Evolutionary conservation across 1,140 invertebrate species (phyloP), one percentile per base, ranked within the genome.

Genomic region (Ephestia elutella): DNA sequence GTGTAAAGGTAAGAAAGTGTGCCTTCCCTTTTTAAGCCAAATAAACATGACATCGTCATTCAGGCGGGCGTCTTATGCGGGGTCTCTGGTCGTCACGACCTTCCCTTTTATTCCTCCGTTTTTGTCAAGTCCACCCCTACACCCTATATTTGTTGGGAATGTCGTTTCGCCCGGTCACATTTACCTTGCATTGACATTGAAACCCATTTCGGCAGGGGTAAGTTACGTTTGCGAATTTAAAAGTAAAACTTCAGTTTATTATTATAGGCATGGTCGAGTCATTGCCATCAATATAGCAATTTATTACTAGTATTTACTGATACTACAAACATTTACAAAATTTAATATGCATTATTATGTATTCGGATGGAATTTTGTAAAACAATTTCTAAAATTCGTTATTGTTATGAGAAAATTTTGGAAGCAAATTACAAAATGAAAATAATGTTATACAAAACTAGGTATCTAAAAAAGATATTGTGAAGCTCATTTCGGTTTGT

Each of bases 21-120:
- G 59, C 62, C 68, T 70, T 44, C 67, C 68, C 71, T 77, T 80
- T 77, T 73, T 76, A 77, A 82, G 65, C 72, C 71, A 84, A 84
- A 85, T 85, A 84, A 82, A 85, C 80, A 82, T 77, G 81, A 82
- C 78, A 77, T 77, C 74, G 73, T 80, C 80, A 80, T 87, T 85
- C 73, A 83, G 66, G 61, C 66, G 59, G 62, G 67, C 64, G 66
- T 70, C 70, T 69, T 71, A 64, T 57, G 56, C 60, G 62, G 61
- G 63, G 68, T 71, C 73, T 73, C 62, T 71, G 75, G 75, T 73
- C 73, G 65, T 57, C 71, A 66, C 73, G 75, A 73, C 79, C 69
- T 78, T 25, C 61, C 65, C 70, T 70, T 85, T 85, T 84, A 82
- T 84, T 71, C 71, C 59, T 62, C n/a, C 62, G 75, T 78, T 84